phyloP scores from a whole-genome alignment of 1,140 invertebrate species.

The Drosophila ananassae region DNA sequence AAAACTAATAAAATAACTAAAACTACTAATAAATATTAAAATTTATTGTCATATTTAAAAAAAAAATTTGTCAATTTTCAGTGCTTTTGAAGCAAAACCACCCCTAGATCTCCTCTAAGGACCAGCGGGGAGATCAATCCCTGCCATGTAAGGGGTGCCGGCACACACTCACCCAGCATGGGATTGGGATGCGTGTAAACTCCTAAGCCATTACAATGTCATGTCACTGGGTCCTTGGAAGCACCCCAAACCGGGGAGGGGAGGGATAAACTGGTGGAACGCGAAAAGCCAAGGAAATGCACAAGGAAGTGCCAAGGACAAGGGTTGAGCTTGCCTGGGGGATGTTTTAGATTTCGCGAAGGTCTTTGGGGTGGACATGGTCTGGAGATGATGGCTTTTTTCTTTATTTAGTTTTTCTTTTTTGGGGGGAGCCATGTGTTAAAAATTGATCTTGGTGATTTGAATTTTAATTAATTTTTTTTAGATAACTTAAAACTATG shows the following conservation, averaged over 20 bases:
- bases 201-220: constrained; percentile 79
- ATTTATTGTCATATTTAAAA: not conserved
- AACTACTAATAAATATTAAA: no score
- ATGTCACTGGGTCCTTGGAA: constrained; percentile 80
- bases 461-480: not conserved
- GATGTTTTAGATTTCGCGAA: constrained; percentile 36
- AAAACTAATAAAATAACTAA: no score
- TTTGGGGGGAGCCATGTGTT: constrained; percentile 14
- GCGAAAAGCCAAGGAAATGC: constrained; percentile 60
- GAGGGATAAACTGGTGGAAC: constrained; percentile 9
- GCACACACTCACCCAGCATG: constrained; percentile 49
- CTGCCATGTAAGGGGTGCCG: constrained; percentile 57
- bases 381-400: constrained; percentile 6
- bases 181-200: constrained; percentile 73
- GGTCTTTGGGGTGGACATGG: constrained; percentile 38
- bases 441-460: constrained; percentile 3
- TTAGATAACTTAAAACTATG: no score
- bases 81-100: constrained; percentile 46
- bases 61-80: constrained; percentile 15
- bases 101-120: constrained; percentile 31
- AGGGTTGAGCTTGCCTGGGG: constrained; percentile 67
- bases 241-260: constrained; percentile 55
- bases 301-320: constrained; percentile 65
- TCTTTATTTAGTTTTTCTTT: not conserved
- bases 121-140: constrained; percentile 41